Conservation (phyloP, 2,888 invertebrate genomes). For the Sepiola atlantica region DNA sequence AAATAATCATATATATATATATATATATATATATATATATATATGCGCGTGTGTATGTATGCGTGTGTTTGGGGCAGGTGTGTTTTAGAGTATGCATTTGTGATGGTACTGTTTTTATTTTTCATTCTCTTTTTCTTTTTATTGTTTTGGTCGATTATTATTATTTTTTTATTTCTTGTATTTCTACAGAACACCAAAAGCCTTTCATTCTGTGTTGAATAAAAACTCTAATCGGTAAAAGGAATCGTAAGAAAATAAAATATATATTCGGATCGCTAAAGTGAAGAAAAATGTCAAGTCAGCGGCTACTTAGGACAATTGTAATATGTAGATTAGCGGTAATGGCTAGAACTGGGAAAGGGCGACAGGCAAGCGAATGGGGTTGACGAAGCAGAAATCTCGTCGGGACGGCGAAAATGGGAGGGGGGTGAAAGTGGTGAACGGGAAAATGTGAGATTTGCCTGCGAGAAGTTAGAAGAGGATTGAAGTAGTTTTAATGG, state of each 20-base stretch:
- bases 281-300: background rate
- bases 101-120: background rate
- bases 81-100: too few relatives aligned
- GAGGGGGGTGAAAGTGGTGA: background rate
- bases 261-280: background rate
- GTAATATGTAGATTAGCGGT: background rate
- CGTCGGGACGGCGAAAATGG: background rate
- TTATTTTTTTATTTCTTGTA: background rate
- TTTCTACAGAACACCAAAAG: background rate
- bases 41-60: too few relatives aligned
- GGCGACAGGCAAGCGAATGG: too few relatives aligned
- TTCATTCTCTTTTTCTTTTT: background rate
- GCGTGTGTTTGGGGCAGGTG: background rate
- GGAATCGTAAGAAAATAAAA: background rate
- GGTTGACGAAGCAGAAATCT: background rate
- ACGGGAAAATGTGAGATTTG: background rate
- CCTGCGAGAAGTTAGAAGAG: background rate
- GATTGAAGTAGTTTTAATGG: background rate
- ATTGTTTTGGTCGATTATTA: background rate
- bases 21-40: too few relatives aligned
- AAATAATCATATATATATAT: too few relatives aligned
- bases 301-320: background rate
- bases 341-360: background rate
- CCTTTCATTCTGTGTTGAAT: background rate
- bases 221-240: background rate